Conservation (phyloP, 2,888 invertebrate genomes). For the Diadegma fenestrale region DNA sequence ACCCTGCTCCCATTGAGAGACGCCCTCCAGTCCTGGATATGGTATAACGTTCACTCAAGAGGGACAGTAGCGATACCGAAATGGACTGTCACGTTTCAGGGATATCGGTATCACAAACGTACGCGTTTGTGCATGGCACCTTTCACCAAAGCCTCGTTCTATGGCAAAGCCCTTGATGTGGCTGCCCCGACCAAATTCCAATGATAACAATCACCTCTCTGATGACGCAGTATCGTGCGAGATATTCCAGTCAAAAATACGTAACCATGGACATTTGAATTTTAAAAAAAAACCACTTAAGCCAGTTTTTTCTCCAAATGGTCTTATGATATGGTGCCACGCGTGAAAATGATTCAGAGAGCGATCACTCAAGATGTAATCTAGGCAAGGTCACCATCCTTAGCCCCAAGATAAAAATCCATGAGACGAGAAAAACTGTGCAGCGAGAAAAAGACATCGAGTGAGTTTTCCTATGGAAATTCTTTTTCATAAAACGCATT, state of each 20-base stretch:
- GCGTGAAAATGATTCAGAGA: neutral
- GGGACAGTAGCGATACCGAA: neutral
- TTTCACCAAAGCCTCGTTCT: neutral
- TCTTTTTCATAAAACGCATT: too few relatives aligned
- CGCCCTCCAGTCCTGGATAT: conserved; percentile 14
- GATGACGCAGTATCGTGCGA: neutral
- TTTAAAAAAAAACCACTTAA: too few relatives aligned
- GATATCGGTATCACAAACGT: conserved; percentile 44
- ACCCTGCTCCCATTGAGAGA: neutral
- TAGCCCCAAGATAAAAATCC: too few relatives aligned
- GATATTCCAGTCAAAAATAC: neutral
- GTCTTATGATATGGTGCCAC: neutral
- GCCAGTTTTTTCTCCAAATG: neutral
- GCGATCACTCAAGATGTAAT: neutral
- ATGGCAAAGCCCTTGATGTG: conserved; percentile 20
- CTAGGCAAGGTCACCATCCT: too few relatives aligned
- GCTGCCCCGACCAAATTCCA: neutral
- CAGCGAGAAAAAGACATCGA: too few relatives aligned
- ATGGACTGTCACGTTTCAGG: conserved; percentile 35
- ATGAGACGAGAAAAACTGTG: too few relatives aligned
- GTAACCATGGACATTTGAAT: neutral
- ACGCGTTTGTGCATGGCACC: conserved; percentile 5
- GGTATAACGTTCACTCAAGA: conserved; percentile 13
- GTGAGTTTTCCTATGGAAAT: too few relatives aligned
- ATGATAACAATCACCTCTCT: neutral